A percentile compares a stretch with the other conserved stretches of the same genome.
Evolutionary conservation across 1,140 invertebrate genomes (phyloP).

Genomic region (Tenebrio molitor): DNA sequence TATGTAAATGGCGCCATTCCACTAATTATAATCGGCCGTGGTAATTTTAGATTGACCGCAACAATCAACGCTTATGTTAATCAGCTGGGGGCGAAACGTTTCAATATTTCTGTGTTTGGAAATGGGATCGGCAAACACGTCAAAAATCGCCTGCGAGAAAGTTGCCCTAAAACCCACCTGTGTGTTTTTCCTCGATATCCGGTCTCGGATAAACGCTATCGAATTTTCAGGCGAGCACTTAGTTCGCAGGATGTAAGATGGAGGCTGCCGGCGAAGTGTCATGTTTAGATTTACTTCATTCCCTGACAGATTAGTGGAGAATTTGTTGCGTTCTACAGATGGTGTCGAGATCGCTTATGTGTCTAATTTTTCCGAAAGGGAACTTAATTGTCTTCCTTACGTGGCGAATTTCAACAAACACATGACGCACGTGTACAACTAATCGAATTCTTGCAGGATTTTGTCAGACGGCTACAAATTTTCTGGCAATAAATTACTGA

Average conservation of each 20-base stretch:
- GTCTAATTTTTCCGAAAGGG: neutral
- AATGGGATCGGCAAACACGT: slow-evolving; percentile 4
- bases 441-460: no score
- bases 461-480: no score
- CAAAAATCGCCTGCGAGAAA: neutral
- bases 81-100: neutral
- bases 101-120: neutral
- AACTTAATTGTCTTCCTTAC: no score
- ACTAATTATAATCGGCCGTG: neutral
- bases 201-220: neutral
- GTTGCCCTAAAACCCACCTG: neutral
- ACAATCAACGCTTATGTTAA: no score
- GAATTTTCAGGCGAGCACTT: slow-evolving; percentile 19
- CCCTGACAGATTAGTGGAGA: neutral
- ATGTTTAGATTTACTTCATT: slow-evolving; percentile 24
- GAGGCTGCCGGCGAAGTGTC: neutral
- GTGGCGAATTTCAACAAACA: no score
- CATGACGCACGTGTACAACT: no score
- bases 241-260: neutral
- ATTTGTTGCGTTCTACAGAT: neutral
- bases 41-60: no score
- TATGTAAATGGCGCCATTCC: slow-evolving; percentile 15
- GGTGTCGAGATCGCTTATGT: neutral
- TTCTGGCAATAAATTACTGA: no score
- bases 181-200: neutral